Evolutionary conservation across 2,113 vertebrate genomes (phyloP).

Genomic region (Tamias sibiricus): DNA sequence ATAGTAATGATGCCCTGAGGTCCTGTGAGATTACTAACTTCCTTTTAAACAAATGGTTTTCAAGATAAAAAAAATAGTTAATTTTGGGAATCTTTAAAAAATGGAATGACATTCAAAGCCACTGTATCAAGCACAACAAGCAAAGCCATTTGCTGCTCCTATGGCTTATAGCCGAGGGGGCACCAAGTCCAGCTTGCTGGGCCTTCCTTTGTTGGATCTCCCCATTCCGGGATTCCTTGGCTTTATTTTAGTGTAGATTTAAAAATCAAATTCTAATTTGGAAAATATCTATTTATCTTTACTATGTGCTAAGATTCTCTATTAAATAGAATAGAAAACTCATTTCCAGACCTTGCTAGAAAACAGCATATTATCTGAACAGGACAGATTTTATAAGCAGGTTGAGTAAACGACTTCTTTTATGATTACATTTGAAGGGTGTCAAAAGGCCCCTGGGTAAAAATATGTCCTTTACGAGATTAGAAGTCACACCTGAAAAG

Average conservation of each 20-base stretch:
- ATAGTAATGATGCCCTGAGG: not conserved
- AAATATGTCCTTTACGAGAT: conserved; percentile 31
- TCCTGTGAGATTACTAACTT: not conserved
- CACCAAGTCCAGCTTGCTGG: not conserved
- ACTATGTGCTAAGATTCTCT: conserved; percentile 44
- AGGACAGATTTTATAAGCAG: conserved; percentile 21
- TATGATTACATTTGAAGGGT: conserved; percentile 35
- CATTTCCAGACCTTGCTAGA: conserved; percentile 43
- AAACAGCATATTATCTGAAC: not conserved
- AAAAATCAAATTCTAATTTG: conserved; percentile 44
- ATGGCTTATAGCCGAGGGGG: too few relatives aligned
- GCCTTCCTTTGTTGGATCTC: not conserved
- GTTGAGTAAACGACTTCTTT: conserved; percentile 39
- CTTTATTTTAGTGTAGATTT: conserved; percentile 12
- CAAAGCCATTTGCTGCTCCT: not conserved
- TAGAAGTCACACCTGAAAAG: conserved; percentile 39
- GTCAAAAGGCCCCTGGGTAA: conserved; percentile 2
- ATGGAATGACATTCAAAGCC: not conserved
- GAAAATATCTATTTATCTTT: conserved; percentile 52
- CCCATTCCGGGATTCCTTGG: not conserved
- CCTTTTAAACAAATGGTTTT: conserved; percentile 47
- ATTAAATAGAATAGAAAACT: conserved; percentile 43
- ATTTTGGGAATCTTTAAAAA: not conserved
- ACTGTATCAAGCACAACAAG: not conserved
- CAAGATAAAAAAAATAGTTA: not conserved